Evolutionary conservation across 2,113 vertebrate genomes (phyloP).

Genomic region (Propithecus coquereli): DNA sequence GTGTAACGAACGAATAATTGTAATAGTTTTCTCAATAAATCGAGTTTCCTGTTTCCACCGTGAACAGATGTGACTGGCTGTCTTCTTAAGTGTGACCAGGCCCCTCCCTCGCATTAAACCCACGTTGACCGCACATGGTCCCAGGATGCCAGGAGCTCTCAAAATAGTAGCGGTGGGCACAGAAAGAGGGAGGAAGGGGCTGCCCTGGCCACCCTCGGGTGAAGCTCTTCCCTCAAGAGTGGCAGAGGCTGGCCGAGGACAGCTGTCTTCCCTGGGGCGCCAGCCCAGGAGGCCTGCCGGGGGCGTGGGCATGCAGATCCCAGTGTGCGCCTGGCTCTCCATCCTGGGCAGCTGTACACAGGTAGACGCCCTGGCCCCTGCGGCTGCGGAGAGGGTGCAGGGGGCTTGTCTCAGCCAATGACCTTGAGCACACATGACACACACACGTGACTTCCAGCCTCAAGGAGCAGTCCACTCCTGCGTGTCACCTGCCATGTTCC

Average conservation of each 20-base stretch:
- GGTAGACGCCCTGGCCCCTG: accelerated
- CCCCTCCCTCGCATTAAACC: accelerated
- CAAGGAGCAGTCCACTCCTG: accelerated
- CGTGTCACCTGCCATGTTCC: accelerated
- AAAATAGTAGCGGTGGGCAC: accelerated
- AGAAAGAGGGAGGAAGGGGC: accelerated
- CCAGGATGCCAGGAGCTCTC: background rate
- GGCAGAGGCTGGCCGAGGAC: accelerated
- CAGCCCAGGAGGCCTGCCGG: background rate
- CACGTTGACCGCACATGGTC: background rate
- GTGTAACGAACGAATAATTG: slow-evolving; percentile 92
- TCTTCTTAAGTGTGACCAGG: slow-evolving; percentile 76
- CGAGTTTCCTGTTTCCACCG: slow-evolving; percentile 92
- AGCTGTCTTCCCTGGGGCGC: background rate
- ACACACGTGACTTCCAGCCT: background rate
- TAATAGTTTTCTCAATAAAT: slow-evolving; percentile 94
- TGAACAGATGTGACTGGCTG: slow-evolving; percentile 71
- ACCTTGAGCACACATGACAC: accelerated
- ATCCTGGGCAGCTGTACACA: accelerated
- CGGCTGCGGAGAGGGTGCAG: background rate
- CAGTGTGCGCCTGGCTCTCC: accelerated
- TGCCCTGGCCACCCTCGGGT: background rate
- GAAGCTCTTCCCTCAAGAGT: background rate
- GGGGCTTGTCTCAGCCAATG: accelerated
- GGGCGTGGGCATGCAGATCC: accelerated